Conservation (phyloP, 2,797 vertebrate species). For the Pelobates cultripes region DNA sequence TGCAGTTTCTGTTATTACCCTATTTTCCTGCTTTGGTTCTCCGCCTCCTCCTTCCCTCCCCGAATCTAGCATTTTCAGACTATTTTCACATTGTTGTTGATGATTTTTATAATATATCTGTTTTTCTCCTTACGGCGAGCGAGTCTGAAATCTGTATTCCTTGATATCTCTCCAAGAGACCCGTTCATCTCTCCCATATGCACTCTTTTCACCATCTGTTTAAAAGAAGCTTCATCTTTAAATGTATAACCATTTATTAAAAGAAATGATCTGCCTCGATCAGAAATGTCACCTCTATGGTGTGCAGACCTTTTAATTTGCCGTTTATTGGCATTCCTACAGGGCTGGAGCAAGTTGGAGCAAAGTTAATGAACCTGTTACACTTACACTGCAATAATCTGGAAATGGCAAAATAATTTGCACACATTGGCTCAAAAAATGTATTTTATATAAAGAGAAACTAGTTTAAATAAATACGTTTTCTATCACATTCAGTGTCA, state of each 20-base stretch:
- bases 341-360: no score
- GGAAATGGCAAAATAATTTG: no score
- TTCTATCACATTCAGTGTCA: no score
- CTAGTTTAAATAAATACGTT: no score
- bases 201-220: conserved; percentile 46
- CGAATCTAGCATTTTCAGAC: conserved; percentile 5
- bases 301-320: no score
- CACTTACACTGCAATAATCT: no score
- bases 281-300: no score
- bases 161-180: conserved; percentile 46
- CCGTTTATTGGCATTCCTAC: no score
- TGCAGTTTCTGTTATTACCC: neutral
- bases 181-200: conserved; percentile 43
- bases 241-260: conserved; percentile 11
- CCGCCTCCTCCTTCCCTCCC: neutral
- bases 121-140: conserved; percentile 24
- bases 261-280: neutral
- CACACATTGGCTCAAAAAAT: no score
- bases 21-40: neutral
- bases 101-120: conserved; percentile 18
- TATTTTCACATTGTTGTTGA: conserved; percentile 17
- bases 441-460: no score
- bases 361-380: no score
- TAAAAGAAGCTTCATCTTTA: conserved; percentile 31
- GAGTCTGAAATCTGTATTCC: conserved; percentile 11